Conservation (phyloP, 2,797 vertebrate genomes). For the Gobio occitaniae region DNA sequence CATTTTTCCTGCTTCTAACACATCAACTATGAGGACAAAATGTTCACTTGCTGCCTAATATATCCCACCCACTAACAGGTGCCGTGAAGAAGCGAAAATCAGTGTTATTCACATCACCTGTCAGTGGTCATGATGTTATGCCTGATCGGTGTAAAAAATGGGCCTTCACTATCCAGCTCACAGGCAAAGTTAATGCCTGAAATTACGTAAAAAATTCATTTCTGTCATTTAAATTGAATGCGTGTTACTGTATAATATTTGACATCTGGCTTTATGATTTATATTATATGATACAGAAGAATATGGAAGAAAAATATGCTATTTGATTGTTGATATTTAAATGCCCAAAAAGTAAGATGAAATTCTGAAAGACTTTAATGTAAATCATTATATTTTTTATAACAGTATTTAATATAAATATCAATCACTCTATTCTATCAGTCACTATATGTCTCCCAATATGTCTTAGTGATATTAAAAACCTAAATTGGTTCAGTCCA, state of each 20-base stretch:
- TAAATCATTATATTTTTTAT: background rate
- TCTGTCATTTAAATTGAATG: background rate
- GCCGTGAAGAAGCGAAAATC: too few species aligned
- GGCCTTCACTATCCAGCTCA: background rate
- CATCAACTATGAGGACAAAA: too few species aligned
- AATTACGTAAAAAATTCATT: background rate
- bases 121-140: too few species aligned
- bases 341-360: background rate
- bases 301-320: background rate
- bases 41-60: too few species aligned
- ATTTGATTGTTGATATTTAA: background rate
- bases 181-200: background rate
- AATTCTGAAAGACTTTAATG: background rate
- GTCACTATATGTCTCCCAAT: too few species aligned
- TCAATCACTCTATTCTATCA: too few species aligned
- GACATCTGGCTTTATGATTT: background rate
- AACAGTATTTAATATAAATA: background rate
- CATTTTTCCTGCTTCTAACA: too few species aligned
- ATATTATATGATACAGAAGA: background rate
- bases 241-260: background rate
- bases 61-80: too few species aligned
- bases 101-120: too few species aligned
- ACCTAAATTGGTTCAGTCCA: background rate
- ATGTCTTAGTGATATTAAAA: background rate
- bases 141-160: background rate